Conservation (phyloP, 2,113 vertebrate species). For the Tringa solitaria region DNA sequence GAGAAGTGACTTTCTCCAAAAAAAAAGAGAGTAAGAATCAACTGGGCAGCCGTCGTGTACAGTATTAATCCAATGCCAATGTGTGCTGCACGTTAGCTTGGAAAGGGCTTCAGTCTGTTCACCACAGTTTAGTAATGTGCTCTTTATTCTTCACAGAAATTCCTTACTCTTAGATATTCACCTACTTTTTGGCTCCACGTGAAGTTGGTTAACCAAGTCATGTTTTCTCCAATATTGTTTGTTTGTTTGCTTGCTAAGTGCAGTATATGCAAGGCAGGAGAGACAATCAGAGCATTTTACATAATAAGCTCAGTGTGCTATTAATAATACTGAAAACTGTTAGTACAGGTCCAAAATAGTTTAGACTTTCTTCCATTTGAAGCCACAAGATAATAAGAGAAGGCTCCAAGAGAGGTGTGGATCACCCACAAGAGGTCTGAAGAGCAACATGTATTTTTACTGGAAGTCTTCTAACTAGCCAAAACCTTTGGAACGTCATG, state of each 20-base stretch:
- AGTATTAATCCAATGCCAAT: background rate
- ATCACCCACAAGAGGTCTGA: constrained; percentile 71
- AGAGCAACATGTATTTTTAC: constrained; percentile 73
- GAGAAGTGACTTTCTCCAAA: background rate
- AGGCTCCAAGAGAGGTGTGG: constrained; percentile 71
- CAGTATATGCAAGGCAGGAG: background rate
- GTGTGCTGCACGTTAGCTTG: background rate
- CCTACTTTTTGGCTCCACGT: background rate
- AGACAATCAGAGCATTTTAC: background rate
- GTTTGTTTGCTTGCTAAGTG: background rate
- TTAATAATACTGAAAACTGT: constrained; percentile 35
- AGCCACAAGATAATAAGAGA: constrained; percentile 69
- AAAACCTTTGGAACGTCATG: constrained; percentile 73
- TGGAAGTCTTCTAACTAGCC: constrained; percentile 69
- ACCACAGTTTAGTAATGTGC: background rate
- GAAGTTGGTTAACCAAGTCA: background rate
- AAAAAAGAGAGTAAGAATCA: background rate
- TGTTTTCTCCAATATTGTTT: background rate
- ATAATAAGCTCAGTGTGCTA: background rate
- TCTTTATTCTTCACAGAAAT: background rate
- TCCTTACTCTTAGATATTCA: background rate
- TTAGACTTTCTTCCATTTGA: constrained; percentile 61
- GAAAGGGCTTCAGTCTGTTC: background rate
- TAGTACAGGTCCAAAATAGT: constrained; percentile 46
- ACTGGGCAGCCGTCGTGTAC: too few species aligned